phyloP scores from a whole-genome alignment of 2,888 invertebrate species.

The Hartigia nigra region DNA sequence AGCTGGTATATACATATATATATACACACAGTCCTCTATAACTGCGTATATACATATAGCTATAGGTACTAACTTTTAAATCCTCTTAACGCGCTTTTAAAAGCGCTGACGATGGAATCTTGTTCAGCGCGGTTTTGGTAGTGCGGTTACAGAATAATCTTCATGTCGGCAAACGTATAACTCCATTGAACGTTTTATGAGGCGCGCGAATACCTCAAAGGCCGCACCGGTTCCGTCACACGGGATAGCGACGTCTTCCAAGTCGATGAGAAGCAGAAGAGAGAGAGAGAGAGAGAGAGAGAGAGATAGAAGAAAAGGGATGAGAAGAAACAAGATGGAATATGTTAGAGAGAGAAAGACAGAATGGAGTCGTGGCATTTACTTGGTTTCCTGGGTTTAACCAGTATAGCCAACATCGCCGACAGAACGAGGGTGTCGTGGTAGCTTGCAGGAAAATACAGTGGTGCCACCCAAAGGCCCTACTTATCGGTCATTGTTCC shows the following conservation, averaged over 20 bases:
- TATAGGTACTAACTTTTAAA: not conserved
- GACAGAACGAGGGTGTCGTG: not conserved
- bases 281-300: not conserved
- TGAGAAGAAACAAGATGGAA: not conserved
- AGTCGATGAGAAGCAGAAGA: not conserved
- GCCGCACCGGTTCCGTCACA: not conserved
- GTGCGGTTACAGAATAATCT: not conserved
- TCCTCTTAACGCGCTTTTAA: not conserved
- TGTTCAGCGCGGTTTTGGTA: not conserved
- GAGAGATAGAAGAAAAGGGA: no score
- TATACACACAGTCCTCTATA: not conserved
- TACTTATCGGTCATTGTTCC: conserved; percentile 23
- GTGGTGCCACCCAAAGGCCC: conserved; percentile 1
- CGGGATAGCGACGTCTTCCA: not conserved
- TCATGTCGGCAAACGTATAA: not conserved
- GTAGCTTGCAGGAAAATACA: not conserved
- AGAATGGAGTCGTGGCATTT: not conserved
- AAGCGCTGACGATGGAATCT: not conserved
- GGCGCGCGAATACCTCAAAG: not conserved
- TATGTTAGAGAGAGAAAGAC: not conserved
- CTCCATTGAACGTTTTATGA: not conserved
- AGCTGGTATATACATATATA: not conserved
- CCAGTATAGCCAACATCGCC: not conserved
- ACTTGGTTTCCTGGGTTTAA: not conserved
- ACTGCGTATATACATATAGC: not conserved